Evolutionary conservation across 30 jellyfish, hydroid and myxozoan genomes (phyloP), one percentile per base, ranked within the genome.

Genomic region (Clytia hemisphaerica): DNA sequence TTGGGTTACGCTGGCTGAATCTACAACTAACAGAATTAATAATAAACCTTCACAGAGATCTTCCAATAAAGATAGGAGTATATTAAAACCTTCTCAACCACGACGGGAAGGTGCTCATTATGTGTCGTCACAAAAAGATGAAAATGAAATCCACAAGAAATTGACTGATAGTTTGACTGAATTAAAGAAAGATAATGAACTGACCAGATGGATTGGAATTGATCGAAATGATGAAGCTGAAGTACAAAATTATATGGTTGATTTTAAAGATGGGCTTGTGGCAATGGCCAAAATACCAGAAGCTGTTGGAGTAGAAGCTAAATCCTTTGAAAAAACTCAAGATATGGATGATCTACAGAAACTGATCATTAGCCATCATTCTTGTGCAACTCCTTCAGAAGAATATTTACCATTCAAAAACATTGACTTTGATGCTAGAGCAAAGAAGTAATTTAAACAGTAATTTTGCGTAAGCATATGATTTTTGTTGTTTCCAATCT

Each of bases 191-290:
- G 44, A 57, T 4, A 31, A 57, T 0, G 44, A 31, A 4, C 30
- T 57, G 3, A 2, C 70, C 7, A 57, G 30, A 57, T 57, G 70
- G 70, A 38, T 57, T 57, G 70, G 70, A 3, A 31, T 57, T 57
- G 16, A 25, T 22, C 19, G 25, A 22, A 6, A 14, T 21, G 44
- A 31, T 16, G 44, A 57, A 16, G 16, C 16, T 3, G 6, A 12
- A 21, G 70, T 0, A 21, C n/a, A n/a, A n/a, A n/a, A n/a, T n/a
- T 57, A 22, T 57, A 38, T 57, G 25, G 27, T 45, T 22, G 70
- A 57, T 22, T 57, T 57, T 9, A 57, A 57, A 57, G 50, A 57
- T 7, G 30, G 25, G 4, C 36, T 57, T 22, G 35, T 33, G 16
- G 35, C 36, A 9, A 57, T 57, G 70, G 54, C 70, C 4, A 25